These are phyloP conservation scores for Pseudomyrmex flavicornis DNA, from an alignment of 1,140 invertebrate species.

Conservation along the genomic window DNA sequence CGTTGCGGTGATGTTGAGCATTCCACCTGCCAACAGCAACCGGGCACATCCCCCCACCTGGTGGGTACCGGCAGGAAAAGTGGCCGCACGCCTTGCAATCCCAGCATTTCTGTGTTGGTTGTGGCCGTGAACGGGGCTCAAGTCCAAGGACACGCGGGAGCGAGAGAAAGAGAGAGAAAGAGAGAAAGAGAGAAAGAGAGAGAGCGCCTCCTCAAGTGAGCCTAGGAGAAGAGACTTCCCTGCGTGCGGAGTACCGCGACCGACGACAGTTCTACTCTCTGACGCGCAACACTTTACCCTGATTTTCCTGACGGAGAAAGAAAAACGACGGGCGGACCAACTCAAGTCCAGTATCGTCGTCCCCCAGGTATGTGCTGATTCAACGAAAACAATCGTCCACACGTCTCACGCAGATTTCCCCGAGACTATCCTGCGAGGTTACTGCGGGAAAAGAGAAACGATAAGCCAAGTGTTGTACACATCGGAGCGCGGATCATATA, in stretches of 20 bases:
- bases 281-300: constrained; percentile 56
- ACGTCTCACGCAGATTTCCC: neutral
- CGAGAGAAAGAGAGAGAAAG: constrained; percentile 51
- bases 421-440: neutral
- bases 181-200: neutral
- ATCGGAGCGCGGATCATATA: constrained; percentile 9
- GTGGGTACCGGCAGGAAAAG: constrained; percentile 81
- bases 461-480: constrained; percentile 40
- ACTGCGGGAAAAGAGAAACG: constrained; percentile 16
- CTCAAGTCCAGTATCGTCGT: neutral
- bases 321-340: constrained; percentile 8
- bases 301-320: constrained; percentile 30
- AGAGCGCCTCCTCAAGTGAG: constrained; percentile 62
- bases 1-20: constrained; percentile 78
- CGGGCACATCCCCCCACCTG: constrained; percentile 78
- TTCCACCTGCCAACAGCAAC: constrained; percentile 83
- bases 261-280: constrained; percentile 26
- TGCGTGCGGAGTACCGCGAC: constrained; percentile 62
- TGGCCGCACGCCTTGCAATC: constrained; percentile 82
- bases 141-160: constrained; percentile 83
- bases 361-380: constrained; percentile 65
- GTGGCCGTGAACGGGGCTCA: constrained; percentile 84
- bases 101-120: constrained; percentile 84
- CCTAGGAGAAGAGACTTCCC: constrained; percentile 62
- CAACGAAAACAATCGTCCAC: constrained; percentile 50